phyloP scores from a whole-genome alignment of 2,113 vertebrate genomes.

The Hippolais icterina region DNA sequence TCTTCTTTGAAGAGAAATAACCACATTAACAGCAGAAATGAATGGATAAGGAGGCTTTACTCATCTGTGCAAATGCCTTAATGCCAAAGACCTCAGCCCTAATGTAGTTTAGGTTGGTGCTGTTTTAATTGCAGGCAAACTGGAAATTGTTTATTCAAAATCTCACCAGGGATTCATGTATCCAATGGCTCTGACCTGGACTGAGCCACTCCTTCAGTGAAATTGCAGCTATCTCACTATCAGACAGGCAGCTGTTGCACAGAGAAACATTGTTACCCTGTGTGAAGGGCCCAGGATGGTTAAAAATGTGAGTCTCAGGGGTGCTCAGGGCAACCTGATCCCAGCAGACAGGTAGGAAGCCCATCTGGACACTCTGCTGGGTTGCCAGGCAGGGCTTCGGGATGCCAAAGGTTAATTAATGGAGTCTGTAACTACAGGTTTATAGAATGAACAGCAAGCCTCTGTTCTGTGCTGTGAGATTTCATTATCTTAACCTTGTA shows the following conservation, averaged over 20 bases:
- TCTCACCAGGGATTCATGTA: background rate
- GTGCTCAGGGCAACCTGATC: background rate
- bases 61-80: background rate
- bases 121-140: background rate
- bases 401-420: background rate
- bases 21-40: background rate
- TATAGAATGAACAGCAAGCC: background rate
- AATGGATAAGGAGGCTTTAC: background rate
- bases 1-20: background rate
- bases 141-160: background rate
- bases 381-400: background rate
- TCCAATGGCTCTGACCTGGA: background rate
- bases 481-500: background rate
- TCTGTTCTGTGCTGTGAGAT: background rate
- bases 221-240: background rate
- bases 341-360: background rate
- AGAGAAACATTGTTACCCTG: background rate
- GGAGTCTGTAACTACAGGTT: background rate
- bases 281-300: accelerated
- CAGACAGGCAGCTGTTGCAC: background rate
- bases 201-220: background rate
- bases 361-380: background rate
- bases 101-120: background rate
- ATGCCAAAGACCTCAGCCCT: background rate
- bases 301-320: background rate